Percentiles rank a stretch among this genome's conserved stretches.
Conservation (phyloP, 1,140 invertebrate species). For the Lasioglossum albipes region DNA sequence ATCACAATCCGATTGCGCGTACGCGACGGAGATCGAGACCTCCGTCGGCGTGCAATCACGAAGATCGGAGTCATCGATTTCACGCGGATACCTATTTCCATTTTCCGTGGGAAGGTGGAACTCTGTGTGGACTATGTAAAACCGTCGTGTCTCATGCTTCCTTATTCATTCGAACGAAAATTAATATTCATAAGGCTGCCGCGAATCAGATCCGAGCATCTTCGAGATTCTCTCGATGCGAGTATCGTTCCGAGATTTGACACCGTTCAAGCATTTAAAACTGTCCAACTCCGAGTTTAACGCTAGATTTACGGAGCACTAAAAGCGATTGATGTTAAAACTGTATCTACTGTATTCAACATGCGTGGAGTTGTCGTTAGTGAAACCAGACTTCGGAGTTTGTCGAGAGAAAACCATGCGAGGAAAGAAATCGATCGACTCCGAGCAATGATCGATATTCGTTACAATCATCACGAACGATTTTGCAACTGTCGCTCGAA, state of each 20-base stretch:
- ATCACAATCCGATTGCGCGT: not conserved
- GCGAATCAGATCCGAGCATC: no score
- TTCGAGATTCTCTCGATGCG: no score
- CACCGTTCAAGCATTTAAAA: no score
- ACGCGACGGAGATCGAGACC: not conserved
- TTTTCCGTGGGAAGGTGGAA: not conserved
- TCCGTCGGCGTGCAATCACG: not conserved
- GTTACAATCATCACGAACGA: not conserved
- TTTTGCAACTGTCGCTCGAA: not conserved
- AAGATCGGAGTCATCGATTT: not conserved
- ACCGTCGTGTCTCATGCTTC: not conserved
- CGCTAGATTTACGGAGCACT: no score
- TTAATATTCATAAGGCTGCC: not conserved
- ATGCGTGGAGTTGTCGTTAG: no score
- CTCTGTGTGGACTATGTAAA: not conserved
- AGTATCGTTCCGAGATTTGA: no score
- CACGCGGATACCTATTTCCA: not conserved
- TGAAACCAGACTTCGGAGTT: no score
- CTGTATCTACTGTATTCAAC: no score
- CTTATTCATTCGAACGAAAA: not conserved
- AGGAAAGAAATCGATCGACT: not conserved
- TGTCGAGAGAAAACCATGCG: not conserved
- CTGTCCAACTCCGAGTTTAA: no score
- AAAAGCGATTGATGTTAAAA: no score
- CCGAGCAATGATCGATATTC: not conserved